Evolutionary conservation across 2,888 invertebrate species (phyloP), one percentile per base, ranked within the genome.

Genomic region (Baccha elongata): DNA sequence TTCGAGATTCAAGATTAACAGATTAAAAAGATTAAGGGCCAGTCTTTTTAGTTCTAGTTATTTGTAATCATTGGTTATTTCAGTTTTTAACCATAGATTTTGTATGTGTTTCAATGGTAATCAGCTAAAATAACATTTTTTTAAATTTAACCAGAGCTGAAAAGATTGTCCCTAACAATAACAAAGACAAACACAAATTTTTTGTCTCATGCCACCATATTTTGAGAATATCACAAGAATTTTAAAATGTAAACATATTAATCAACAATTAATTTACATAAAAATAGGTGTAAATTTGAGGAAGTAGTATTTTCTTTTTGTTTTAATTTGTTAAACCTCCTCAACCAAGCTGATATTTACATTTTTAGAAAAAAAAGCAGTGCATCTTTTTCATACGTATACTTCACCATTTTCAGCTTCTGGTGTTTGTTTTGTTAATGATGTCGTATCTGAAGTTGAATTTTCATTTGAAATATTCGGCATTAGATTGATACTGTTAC

Each of bases 391-490:
- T 86, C 71, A 91, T 15, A 91, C 91, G 86, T 91, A 91, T 48
- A 91, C 91, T 80, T 91, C 91, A 13, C 90, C 90, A 10, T 89
- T 89, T 83, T 90, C 89, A 8, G 87, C 86, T 78, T 91, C 91
- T 1, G 90, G 88, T 67, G 87, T 88, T 74, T 87, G 87, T 85
- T 90, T 90, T 42, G 89, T 89, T 79, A 91, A 85, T 15, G 91
- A 90, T 11, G 91, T 88, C 3, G 91, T 89, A 2, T 90, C 89
- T 19, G 91, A 90, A n/a, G 48, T 67, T 15, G 86, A 84, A 32
- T 58, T 85, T 69, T 87, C 86, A 13, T 53, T 65, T 35, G 13
- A 42, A 11, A 50, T 13, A 7, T 42, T 60, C 1, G 72, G 78
- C 68, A 58, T 73, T 2, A 78, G 62, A 29, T n/a, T 72, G 17